A percentile compares a stretch with the other conserved stretches of the same genome.
Conservation (phyloP, 2,797 vertebrate species). For the Calcarius lapponicus region DNA sequence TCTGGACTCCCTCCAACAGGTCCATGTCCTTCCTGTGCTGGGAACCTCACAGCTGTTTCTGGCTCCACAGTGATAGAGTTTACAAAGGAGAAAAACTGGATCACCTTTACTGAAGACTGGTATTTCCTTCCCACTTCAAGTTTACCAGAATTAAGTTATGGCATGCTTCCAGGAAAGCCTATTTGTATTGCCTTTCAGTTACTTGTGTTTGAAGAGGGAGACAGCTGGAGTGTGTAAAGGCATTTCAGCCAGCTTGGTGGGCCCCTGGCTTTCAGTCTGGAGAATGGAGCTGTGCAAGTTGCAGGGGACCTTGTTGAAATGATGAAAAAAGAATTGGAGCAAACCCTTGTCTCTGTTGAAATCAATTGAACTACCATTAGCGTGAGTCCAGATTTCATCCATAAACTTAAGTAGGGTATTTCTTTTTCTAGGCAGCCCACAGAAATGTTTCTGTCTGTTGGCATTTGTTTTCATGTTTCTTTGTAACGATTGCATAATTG, state of each 20-base stretch:
- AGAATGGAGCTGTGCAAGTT: neutral
- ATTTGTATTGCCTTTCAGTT: neutral
- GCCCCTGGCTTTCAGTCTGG: neutral
- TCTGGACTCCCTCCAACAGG: neutral
- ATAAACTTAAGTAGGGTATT: conserved; percentile 30
- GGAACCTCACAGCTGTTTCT: neutral
- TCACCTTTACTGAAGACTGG: neutral
- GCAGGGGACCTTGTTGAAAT: neutral
- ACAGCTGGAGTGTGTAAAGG: neutral
- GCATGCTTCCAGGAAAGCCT: neutral
- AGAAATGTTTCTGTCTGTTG: conserved; percentile 15
- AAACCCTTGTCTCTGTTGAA: conserved; percentile 5
- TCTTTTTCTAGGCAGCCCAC: neutral
- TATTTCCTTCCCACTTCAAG: neutral
- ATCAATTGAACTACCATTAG: conserved; percentile 26
- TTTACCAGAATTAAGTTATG: neutral
- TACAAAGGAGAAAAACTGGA: neutral
- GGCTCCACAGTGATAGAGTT: neutral
- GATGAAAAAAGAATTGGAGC: neutral
- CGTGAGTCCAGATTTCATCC: neutral
- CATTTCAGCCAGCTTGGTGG: neutral
- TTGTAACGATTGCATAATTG: neutral
- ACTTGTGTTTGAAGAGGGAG: neutral
- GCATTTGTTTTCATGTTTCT: conserved; percentile 24
- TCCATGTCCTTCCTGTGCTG: neutral